Evolutionary conservation across 2,113 vertebrate genomes (phyloP), one percentile per base, ranked within the genome.

Genomic region (Anser cygnoides): DNA sequence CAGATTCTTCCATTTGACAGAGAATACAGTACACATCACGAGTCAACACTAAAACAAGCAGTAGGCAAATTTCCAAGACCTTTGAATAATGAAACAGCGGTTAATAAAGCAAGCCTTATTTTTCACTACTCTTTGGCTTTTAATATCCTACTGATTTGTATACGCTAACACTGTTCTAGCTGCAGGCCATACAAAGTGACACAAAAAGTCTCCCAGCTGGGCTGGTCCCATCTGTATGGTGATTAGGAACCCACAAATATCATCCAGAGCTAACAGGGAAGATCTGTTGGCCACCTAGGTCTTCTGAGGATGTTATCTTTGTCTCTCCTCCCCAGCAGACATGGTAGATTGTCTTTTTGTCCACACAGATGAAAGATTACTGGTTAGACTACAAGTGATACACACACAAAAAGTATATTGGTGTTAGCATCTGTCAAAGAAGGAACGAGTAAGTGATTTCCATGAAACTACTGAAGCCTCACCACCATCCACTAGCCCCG

Each of bases 221-320:
- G 81, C 66, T 78, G 58, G 87, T 81, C 91, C 73, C 41, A 76
- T 92, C 77, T 74, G 79, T 65, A 89, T 87, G 74, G 80, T 87
- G 86, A 67, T 59, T 29, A 84, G 76, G 89, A 86, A 92, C 86
- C 77, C 91, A 89, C 83, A 84, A 74, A 71, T 19, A 52, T 26
- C 83, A 74, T 26, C 83, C 76, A 67, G 68, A 71, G 68, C 37
- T 74, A 75, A 37, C 39, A 41, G 41, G 68, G 50, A 92, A 62
- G 37, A 71, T 49, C 89, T 43, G n/a, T 37, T 77, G 73, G 80
- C 67, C 76, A 92, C 79, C 88, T 90, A 89, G 72, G 72, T 11
- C 41, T 81, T 65, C 89, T 94, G 93, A 81, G 61, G 65, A 92
- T 89, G 92, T 88, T 63, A 77, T 92, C 43, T 89, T 86, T 93